A percentile compares a stretch with the other conserved stretches of the same genome.
Conservation (phyloP, 2,797 vertebrate genomes). For the Rhinogobio ventralis region DNA sequence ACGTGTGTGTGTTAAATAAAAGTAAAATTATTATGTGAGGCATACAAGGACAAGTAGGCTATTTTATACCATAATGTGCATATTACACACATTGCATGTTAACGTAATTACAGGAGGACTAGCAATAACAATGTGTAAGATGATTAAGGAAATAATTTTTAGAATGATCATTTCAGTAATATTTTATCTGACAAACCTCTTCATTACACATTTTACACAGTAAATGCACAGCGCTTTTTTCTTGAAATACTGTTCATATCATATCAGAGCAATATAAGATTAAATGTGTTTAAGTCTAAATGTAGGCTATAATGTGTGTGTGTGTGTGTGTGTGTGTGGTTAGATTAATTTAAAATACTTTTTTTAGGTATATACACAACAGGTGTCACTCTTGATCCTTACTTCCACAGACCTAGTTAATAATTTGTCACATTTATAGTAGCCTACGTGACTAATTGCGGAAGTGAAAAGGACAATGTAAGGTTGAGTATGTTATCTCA, state of each 20-base stretch:
- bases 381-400: slow-evolving; percentile 20
- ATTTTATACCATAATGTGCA: too few relatives aligned
- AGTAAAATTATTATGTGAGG: too few relatives aligned
- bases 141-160: not conserved
- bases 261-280: not conserved
- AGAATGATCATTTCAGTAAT: not conserved
- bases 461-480: not conserved
- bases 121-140: not conserved
- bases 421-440: slow-evolving; percentile 20
- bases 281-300: not conserved
- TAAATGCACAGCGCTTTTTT: not conserved
- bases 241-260: not conserved
- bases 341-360: not conserved
- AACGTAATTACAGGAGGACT: not conserved
- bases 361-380: not conserved
- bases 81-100: not conserved
- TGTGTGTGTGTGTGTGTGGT: too few relatives aligned
- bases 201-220: not conserved
- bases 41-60: too few relatives aligned
- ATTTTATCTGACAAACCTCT: not conserved
- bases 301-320: too few relatives aligned
- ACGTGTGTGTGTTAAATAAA: too few relatives aligned
- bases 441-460: not conserved
- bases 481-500: not conserved
- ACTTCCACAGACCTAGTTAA: not conserved